Percentiles rank a stretch among this genome's conserved stretches.
Evolutionary conservation across 2,797 vertebrate species (phyloP).

Genomic region (Lagorchestes hirsutus): DNA sequence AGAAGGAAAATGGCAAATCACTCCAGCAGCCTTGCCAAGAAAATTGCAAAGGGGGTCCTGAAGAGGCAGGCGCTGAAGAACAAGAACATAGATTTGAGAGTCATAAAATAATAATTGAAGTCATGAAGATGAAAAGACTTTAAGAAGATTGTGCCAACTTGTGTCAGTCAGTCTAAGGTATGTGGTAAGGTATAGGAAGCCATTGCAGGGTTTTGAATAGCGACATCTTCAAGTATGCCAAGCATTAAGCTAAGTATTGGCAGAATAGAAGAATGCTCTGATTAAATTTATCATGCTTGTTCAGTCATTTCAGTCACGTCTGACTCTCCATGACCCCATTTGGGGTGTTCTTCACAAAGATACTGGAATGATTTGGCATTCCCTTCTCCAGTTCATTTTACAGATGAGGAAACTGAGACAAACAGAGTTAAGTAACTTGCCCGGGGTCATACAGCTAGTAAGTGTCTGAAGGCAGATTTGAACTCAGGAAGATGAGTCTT

Average conservation of each 20-base stretch:
- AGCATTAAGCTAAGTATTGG: neutral
- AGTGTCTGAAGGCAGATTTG: neutral
- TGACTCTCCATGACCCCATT: neutral
- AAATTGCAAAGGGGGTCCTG: neutral
- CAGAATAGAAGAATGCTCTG: neutral
- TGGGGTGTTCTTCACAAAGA: too few species aligned
- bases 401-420: too few species aligned
- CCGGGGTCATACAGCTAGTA: neutral
- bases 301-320: neutral
- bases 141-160: neutral
- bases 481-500: neutral
- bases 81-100: neutral
- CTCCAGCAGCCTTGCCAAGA: neutral
- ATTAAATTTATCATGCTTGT: neutral
- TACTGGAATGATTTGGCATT: too few species aligned
- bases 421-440: too few species aligned
- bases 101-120: neutral
- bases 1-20: neutral
- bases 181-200: neutral
- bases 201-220: neutral
- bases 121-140: neutral
- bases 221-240: neutral
- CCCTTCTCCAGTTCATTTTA: too few species aligned
- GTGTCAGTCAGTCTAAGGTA: neutral
- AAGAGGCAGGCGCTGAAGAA: neutral